phyloP scores from a whole-genome alignment of 2,888 invertebrate species.

The Cantharis lateralis region DNA sequence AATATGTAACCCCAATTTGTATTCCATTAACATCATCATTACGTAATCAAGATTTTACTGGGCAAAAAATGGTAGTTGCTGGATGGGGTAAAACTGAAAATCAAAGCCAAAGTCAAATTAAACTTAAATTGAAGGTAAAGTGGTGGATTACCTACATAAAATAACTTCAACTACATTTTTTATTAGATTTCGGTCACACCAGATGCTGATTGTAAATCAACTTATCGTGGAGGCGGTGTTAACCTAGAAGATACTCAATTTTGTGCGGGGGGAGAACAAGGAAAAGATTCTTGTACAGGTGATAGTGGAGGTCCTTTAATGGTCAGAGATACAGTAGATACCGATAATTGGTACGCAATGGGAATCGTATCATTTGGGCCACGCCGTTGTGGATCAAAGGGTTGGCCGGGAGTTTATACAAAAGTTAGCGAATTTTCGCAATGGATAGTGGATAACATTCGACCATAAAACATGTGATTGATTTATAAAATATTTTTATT shows the following conservation, averaged over 20 bases:
- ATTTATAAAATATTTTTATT: neutral
- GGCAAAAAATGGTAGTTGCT: slow-evolving; percentile 59
- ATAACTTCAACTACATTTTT: neutral
- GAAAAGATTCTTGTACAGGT: slow-evolving; percentile 65
- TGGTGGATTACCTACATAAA: neutral
- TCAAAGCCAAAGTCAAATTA: slow-evolving; percentile 56
- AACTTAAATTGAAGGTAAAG: slow-evolving; percentile 42
- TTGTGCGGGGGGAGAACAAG: slow-evolving; percentile 63
- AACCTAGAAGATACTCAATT: slow-evolving; percentile 59
- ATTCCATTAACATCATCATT: slow-evolving; percentile 55
- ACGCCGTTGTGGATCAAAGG: slow-evolving; percentile 58
- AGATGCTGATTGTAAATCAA: slow-evolving; percentile 57
- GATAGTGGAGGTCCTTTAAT: slow-evolving; percentile 70
- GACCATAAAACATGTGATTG: slow-evolving; percentile 1
- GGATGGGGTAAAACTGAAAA: slow-evolving; percentile 70
- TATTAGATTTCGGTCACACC: slow-evolving; percentile 58
- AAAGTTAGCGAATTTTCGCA: slow-evolving; percentile 61
- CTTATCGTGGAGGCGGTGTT: slow-evolving; percentile 59
- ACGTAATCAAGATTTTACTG: slow-evolving; percentile 51
- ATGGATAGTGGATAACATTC: slow-evolving; percentile 61
- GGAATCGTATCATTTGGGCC: slow-evolving; percentile 68
- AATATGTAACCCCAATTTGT: slow-evolving; percentile 66
- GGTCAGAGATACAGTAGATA: slow-evolving; percentile 39
- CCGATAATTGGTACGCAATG: slow-evolving; percentile 55
- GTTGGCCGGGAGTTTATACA: slow-evolving; percentile 66